phyloP scores from a whole-genome alignment of 2,113 vertebrate genomes.

The Macquaria ambigua region DNA sequence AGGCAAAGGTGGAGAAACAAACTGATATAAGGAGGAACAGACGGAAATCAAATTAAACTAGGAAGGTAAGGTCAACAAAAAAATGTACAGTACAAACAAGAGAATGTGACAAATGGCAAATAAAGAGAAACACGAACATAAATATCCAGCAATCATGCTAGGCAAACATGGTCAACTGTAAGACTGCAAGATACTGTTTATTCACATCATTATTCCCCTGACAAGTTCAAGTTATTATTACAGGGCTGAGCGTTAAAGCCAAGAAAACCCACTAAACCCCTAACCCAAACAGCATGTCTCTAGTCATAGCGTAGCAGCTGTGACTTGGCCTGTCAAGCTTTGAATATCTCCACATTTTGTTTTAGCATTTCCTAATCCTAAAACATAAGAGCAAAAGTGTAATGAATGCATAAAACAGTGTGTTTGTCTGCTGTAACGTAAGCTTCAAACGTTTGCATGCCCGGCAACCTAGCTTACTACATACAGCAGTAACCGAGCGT shows the following conservation, averaged over 20 bases:
- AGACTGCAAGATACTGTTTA: slow-evolving; percentile 58
- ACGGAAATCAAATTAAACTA: background rate
- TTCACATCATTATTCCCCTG: slow-evolving; percentile 8
- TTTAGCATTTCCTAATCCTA: background rate
- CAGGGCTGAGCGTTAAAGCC: slow-evolving; percentile 17
- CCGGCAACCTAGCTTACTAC: background rate
- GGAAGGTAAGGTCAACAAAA: background rate
- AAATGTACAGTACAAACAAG: background rate
- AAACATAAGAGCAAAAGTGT: background rate
- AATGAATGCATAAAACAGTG: background rate
- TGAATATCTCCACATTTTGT: background rate
- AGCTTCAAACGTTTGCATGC: background rate
- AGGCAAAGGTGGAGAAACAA: background rate
- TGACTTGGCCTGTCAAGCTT: background rate
- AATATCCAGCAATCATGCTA: slow-evolving; percentile 1
- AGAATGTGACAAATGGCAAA: slow-evolving; percentile 7
- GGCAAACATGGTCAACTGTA: slow-evolving; percentile 18
- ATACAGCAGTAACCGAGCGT: background rate
- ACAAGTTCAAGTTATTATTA: slow-evolving; percentile 8
- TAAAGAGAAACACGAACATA: slow-evolving; percentile 8
- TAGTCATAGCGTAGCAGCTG: background rate
- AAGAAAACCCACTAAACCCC: background rate
- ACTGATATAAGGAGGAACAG: background rate
- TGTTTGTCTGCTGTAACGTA: background rate
- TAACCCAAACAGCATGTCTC: background rate